A percentile compares a stretch with the other conserved stretches of the same genome.
Evolutionary conservation across 2,797 vertebrate genomes (phyloP).

Genomic region (Carduelis carduelis): DNA sequence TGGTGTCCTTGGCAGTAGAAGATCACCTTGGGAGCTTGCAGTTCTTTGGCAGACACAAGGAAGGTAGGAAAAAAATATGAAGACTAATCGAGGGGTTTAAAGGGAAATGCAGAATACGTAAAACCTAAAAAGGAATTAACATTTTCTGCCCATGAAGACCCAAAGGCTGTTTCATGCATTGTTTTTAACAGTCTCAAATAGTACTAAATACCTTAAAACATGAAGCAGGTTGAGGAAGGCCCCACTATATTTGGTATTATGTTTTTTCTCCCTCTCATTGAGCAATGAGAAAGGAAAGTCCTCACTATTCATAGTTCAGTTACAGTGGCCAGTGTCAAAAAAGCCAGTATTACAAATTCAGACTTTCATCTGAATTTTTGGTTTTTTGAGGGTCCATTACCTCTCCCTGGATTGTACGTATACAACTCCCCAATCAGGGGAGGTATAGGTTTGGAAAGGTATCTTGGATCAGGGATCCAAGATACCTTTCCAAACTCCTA

Average conservation of each 20-base stretch:
- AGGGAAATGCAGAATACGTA: not conserved
- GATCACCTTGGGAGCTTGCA: not conserved
- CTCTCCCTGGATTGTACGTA: not conserved
- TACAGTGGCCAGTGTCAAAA: not conserved
- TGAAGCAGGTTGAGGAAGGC: not conserved
- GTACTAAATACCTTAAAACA: not conserved
- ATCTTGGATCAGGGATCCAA: not conserved
- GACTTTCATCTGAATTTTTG: not conserved
- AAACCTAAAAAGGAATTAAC: not conserved
- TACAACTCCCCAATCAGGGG: not conserved
- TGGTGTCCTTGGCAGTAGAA: not conserved
- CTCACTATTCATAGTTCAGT: not conserved
- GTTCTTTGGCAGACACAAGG: not conserved
- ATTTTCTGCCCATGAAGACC: not conserved
- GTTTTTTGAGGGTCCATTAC: not conserved
- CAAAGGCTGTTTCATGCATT: not conserved
- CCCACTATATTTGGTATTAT: not conserved
- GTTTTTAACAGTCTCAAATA: not conserved
- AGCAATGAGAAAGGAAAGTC: not conserved
- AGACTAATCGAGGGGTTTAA: not conserved
- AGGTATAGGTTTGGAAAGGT: too few species aligned
- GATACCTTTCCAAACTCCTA: not conserved
- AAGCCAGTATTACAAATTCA: not conserved
- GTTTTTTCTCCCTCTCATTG: not conserved
- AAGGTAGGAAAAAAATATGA: not conserved